Percentiles rank a stretch among this genome's conserved stretches.
Evolutionary conservation across 2,113 vertebrate species (phyloP).

Genomic region (Ictidomys tridecemlineatus): DNA sequence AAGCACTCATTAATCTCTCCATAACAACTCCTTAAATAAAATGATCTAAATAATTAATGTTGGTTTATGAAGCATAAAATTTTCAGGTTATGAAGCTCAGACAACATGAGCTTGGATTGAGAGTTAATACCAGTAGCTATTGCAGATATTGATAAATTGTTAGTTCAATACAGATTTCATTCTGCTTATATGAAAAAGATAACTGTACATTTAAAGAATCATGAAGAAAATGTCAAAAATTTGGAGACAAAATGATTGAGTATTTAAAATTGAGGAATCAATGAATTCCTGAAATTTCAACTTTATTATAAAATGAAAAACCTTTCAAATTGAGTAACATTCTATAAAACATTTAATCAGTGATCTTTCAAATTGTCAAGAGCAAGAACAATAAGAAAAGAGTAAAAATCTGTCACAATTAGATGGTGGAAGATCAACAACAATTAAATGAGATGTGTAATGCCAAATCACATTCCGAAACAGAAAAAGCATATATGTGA

Average conservation of each 20-base stretch:
- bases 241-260: neutral
- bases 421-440: neutral
- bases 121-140: neutral
- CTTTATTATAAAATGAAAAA: neutral
- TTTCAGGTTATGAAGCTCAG: neutral
- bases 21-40: neutral
- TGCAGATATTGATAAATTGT: neutral
- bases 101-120: neutral
- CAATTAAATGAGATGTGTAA: neutral
- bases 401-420: neutral
- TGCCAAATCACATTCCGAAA: neutral
- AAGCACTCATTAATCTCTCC: slow-evolving; percentile 30
- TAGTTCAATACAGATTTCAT: neutral
- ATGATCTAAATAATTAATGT: neutral
- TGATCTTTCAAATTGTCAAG: neutral
- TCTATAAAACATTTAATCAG: neutral
- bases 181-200: neutral
- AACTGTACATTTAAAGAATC: neutral
- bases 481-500: neutral
- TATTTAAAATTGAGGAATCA: neutral
- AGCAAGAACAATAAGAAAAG: neutral
- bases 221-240: neutral
- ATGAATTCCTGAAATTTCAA: neutral
- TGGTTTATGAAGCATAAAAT: neutral
- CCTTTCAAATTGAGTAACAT: neutral